Percentiles rank a stretch among this genome's conserved stretches.
phyloP scores from a whole-genome alignment of 2,888 invertebrate species.

The Argyresthia goedartella region DNA sequence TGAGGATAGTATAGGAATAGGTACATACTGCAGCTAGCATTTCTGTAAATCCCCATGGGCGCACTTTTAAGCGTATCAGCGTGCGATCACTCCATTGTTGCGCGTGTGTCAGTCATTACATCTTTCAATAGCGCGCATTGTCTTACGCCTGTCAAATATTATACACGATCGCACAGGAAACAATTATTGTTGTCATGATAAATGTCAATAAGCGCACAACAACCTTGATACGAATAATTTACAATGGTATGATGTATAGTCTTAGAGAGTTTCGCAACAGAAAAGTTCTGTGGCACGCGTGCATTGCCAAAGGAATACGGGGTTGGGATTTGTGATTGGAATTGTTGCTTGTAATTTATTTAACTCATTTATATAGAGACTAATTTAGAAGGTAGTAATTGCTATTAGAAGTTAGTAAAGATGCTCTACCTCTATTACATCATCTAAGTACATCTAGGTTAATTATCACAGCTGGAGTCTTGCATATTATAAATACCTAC shows the following conservation, averaged over 20 bases:
- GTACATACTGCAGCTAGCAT: too few relatives aligned
- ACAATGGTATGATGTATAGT: background rate
- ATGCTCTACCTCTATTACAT: too few relatives aligned
- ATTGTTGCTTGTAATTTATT: too few relatives aligned
- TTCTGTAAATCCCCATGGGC: too few relatives aligned
- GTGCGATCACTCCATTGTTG: constrained; percentile 18
- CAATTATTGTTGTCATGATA: constrained; percentile 29
- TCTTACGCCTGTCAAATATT: constrained; percentile 24
- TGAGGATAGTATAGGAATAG: too few relatives aligned
- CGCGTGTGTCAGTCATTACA: constrained; percentile 20
- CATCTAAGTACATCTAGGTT: too few relatives aligned
- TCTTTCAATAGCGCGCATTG: constrained; percentile 23
- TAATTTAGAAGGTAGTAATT: too few relatives aligned
- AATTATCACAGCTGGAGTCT: too few relatives aligned
- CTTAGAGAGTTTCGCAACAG: constrained; percentile 16
- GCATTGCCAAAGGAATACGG: background rate
- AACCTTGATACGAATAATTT: constrained; percentile 17
- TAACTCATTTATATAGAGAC: too few relatives aligned
- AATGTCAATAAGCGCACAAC: constrained; percentile 21
- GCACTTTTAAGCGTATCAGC: constrained; percentile 6
- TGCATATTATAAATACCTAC: too few relatives aligned
- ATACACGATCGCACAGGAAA: constrained; percentile 26
- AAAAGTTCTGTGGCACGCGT: constrained; percentile 5
- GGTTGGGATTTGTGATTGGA: too few relatives aligned
- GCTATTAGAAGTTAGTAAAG: too few relatives aligned